Conservation (phyloP, 2,113 vertebrate species). For the Bagarius yarrelli region DNA sequence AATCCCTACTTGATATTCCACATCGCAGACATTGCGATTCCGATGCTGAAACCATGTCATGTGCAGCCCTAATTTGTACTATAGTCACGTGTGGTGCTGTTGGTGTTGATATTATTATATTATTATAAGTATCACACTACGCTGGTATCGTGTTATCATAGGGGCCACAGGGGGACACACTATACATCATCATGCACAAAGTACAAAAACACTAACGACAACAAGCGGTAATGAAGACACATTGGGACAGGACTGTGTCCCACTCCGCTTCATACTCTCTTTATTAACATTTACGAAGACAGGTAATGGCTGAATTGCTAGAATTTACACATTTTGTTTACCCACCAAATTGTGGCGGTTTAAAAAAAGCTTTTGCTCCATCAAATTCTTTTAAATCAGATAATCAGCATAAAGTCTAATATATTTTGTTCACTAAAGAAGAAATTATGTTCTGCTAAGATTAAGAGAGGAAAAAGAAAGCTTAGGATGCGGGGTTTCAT, state of each 20-base stretch:
- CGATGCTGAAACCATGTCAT: fast-evolving
- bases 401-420: not conserved
- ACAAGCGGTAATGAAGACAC: not conserved
- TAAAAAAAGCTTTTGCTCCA: not conserved
- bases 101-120: no score
- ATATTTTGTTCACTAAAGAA: not conserved
- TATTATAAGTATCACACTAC: not conserved
- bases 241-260: not conserved
- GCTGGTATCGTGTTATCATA: not conserved
- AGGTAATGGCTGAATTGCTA: not conserved
- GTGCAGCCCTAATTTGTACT: not conserved
- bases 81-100: not conserved
- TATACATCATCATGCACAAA: not conserved
- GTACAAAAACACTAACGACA: not conserved
- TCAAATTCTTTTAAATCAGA: not conserved
- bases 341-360: not conserved
- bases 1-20: no score
- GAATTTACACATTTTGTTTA: not conserved
- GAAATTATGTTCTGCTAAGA: not conserved
- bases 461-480: not conserved
- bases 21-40: no score
- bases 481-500: not conserved
- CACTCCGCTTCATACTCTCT: not conserved
- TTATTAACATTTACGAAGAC: not conserved
- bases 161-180: not conserved